Evolutionary conservation across 2,113 vertebrate genomes (phyloP).

Genomic region (Myotis brandtii): DNA sequence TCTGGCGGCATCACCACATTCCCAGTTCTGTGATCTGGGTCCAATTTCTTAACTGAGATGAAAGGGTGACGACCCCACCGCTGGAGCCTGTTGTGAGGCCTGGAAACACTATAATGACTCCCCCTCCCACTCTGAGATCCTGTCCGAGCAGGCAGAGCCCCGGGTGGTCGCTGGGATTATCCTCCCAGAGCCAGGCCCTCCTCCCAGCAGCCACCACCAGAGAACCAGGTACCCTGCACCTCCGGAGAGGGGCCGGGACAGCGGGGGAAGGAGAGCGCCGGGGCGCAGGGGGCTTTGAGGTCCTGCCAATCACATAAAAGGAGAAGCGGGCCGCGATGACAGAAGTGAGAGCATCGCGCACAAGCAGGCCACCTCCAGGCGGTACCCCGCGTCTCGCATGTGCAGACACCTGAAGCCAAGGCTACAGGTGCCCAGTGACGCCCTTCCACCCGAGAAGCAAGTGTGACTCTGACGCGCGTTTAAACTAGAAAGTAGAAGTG

Average conservation of each 20-base stretch:
- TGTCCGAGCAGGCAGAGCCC: background rate
- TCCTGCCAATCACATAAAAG: background rate
- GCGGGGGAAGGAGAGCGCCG: background rate
- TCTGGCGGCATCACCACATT: no score
- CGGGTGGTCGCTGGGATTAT: no score
- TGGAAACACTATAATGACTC: background rate
- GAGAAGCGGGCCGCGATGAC: background rate
- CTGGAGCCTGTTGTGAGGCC: background rate
- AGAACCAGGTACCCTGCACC: background rate
- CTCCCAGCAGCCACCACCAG: background rate
- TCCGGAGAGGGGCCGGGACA: background rate
- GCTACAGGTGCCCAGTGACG: background rate
- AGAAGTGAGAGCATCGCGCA: background rate
- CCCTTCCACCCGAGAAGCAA: background rate
- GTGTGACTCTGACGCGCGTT: background rate
- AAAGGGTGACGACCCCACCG: background rate
- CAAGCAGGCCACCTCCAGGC: no score
- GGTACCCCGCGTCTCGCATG: background rate
- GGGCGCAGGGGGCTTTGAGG: background rate
- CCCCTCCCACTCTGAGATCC: background rate
- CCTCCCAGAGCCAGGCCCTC: background rate
- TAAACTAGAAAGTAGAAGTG: background rate
- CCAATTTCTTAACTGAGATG: conserved; percentile 9
- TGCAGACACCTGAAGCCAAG: background rate
- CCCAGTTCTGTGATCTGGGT: background rate